phyloP scores from a whole-genome alignment of 1,140 invertebrate species.

The Lepidotrigona ventralis region DNA sequence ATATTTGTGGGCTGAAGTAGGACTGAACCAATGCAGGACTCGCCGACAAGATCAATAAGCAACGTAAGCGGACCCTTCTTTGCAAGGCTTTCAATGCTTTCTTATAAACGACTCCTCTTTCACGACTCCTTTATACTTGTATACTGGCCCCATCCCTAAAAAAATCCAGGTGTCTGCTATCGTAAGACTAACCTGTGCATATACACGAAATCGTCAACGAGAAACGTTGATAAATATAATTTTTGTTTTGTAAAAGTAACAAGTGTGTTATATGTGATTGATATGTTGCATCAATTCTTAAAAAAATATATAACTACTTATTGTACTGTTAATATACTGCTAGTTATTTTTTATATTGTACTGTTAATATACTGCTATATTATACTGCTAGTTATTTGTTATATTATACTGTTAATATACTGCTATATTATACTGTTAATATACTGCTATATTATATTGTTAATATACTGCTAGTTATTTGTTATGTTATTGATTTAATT shows the following conservation, averaged over 20 bases:
- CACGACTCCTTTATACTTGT: conserved; percentile 7
- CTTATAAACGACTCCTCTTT: conserved; percentile 24
- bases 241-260: not conserved
- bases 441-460: no score
- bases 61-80: conserved; percentile 53
- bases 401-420: no score
- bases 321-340: no score
- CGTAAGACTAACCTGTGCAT: conserved; percentile 9
- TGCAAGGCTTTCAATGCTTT: conserved; percentile 37
- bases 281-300: not conserved
- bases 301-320: not conserved
- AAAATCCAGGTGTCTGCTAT: conserved; percentile 30
- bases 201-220: not conserved
- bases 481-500: no score
- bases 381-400: no score
- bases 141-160: conserved; percentile 23
- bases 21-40: conserved; percentile 38
- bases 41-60: conserved; percentile 60
- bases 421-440: no score
- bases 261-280: not conserved
- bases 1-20: conserved; percentile 2
- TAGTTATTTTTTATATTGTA: no score
- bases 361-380: no score
- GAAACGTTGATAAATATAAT: not conserved
- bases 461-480: no score